Percentiles rank a stretch among this genome's conserved stretches.
Evolutionary conservation across 2,888 invertebrate genomes (phyloP).

Genomic region (Lypha dubia): DNA sequence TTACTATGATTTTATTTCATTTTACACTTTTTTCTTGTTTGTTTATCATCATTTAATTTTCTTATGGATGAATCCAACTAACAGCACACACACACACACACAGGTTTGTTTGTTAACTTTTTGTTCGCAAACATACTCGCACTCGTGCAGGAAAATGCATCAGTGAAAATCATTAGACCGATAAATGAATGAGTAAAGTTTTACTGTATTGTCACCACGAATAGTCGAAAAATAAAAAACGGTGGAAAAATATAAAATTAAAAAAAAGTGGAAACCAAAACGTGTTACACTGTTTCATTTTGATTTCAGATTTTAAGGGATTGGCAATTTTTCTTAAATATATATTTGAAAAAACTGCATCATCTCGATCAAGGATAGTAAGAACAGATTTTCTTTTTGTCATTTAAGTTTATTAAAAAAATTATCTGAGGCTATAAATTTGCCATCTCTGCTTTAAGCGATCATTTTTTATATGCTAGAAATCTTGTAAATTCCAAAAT

Average conservation of each 20-base stretch:
- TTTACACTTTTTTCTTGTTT: slow-evolving; percentile 31
- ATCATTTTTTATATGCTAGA: too few species aligned
- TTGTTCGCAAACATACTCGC: slow-evolving; percentile 41
- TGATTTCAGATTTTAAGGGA: neutral
- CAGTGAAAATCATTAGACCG: slow-evolving; percentile 77
- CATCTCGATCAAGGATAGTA: too few species aligned
- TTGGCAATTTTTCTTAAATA: neutral
- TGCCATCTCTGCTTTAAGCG: too few species aligned
- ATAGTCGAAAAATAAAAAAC: slow-evolving; percentile 19
- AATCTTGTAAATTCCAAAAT: too few species aligned
- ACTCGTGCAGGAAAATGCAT: slow-evolving; percentile 73
- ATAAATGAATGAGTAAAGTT: slow-evolving; percentile 78
- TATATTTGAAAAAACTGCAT: too few species aligned
- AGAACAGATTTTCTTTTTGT: too few species aligned
- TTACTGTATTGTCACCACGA: slow-evolving; percentile 72
- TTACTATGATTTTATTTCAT: slow-evolving; percentile 2
- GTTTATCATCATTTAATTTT: slow-evolving; percentile 47
- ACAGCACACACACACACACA: too few species aligned
- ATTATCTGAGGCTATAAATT: too few species aligned
- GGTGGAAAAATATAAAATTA: slow-evolving; percentile 16
- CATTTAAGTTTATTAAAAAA: too few species aligned
- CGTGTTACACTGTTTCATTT: slow-evolving; percentile 35
- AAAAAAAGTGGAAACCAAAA: neutral
- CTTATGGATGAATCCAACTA: slow-evolving; percentile 6
- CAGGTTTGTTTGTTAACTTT: slow-evolving; percentile 33